These are phyloP conservation scores for Pandion haliaetus DNA, from an alignment of 2,113 vertebrate genomes.

Conservation along the genomic window DNA sequence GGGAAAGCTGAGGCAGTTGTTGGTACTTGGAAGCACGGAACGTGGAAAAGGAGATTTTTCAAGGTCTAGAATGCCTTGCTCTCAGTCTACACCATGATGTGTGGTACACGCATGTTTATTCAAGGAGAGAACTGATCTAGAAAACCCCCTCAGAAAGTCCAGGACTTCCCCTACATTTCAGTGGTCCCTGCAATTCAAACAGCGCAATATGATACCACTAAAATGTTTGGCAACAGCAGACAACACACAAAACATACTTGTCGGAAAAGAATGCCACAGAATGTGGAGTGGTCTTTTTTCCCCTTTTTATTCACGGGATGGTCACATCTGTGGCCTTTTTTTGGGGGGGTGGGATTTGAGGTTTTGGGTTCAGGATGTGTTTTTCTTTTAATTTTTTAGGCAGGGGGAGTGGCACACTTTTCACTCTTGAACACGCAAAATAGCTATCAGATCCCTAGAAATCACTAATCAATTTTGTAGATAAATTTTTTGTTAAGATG, in stretches of 20 bases:
- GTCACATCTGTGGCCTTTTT: neutral
- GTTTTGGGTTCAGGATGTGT: neutral
- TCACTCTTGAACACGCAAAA: neutral
- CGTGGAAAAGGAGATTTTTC: neutral
- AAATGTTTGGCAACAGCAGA: neutral
- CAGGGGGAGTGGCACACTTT: neutral
- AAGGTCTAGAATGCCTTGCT: neutral
- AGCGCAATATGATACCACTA: neutral
- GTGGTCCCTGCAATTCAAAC: neutral
- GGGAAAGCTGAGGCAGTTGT: neutral
- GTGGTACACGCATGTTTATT: neutral
- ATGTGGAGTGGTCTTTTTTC: neutral
- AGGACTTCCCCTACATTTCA: neutral
- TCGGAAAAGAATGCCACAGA: neutral
- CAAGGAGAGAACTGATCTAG: neutral
- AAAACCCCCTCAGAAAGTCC: neutral
- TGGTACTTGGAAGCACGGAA: neutral
- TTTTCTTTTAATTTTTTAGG: neutral
- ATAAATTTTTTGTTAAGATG: neutral
- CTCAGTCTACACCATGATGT: neutral
- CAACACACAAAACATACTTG: neutral
- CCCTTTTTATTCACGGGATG: neutral
- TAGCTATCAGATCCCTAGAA: neutral
- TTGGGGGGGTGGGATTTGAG: neutral
- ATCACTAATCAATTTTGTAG: neutral